These are phyloP conservation scores for Ondatra zibethicus DNA, from an alignment of 2,113 vertebrate genomes.

Conservation along the genomic window DNA sequence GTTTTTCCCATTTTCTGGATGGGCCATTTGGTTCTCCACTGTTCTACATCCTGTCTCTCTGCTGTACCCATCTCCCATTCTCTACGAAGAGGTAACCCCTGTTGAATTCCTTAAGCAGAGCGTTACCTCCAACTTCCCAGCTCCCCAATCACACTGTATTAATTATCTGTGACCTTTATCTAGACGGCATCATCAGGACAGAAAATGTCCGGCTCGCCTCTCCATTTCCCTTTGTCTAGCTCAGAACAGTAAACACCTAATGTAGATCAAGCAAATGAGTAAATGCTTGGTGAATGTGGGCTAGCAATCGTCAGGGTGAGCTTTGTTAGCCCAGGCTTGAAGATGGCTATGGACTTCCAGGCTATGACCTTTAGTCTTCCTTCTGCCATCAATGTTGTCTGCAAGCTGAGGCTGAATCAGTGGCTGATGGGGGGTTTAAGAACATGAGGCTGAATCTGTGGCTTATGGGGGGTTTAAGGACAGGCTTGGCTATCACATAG, in stretches of 20 bases:
- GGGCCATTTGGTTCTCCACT: constrained; percentile 34
- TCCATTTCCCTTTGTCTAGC: background rate
- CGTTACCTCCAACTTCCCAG: background rate
- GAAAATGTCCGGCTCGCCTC: background rate
- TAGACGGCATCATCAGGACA: constrained; percentile 18
- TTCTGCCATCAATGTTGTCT: background rate
- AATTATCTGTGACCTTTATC: constrained; percentile 25
- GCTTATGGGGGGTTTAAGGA: background rate
- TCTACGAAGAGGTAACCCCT: constrained; percentile 28
- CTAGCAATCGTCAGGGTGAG: background rate
- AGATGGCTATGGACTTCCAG: background rate
- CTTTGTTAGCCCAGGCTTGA: background rate
- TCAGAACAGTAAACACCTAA: constrained; percentile 14
- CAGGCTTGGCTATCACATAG: background rate
- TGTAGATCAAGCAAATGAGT: background rate
- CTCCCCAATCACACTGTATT: constrained; percentile 18
- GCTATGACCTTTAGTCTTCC: background rate
- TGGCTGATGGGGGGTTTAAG: background rate
- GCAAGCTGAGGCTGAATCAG: background rate
- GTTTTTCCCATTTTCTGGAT: background rate
- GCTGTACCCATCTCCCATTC: background rate
- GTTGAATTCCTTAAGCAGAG: constrained; percentile 18
- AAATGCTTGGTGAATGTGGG: background rate
- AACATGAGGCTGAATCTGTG: background rate
- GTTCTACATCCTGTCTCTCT: background rate